Conservation (phyloP, 2,888 invertebrate genomes). For the Melangyna quadrimaculata region DNA sequence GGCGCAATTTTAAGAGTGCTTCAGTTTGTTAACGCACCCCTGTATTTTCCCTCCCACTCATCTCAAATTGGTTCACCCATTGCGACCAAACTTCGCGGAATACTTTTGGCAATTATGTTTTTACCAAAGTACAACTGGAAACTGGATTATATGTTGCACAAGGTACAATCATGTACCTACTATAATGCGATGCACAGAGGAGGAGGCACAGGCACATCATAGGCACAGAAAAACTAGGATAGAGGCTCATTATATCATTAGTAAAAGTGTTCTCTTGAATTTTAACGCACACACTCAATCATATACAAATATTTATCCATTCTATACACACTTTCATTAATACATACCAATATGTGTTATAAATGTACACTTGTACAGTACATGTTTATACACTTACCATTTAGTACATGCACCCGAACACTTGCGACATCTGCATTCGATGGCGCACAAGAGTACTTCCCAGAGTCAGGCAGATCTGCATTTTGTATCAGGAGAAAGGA, state of each 20-base stretch:
- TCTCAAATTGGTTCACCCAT: not conserved
- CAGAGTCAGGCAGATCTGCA: conserved; percentile 88
- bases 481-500: conserved; percentile 90
- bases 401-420: conserved; percentile 90
- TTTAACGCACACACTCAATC: conserved; percentile 3
- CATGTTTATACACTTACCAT: conserved; percentile 84
- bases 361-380: too few species aligned
- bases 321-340: not conserved
- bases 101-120: conserved; percentile 66
- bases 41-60: not conserved
- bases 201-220: not conserved
- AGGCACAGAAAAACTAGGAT: conserved; percentile 1
- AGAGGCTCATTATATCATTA: conserved; percentile 67
- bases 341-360: too few species aligned
- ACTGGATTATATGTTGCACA: conserved; percentile 67
- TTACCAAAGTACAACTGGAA: conserved; percentile 63
- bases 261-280: conserved; percentile 28
- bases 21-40: not conserved
- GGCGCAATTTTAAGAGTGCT: conserved; percentile 20
- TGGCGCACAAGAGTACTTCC: conserved; percentile 90
- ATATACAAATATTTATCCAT: conserved; percentile 15
- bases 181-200: not conserved
- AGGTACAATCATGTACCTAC: conserved; percentile 21
- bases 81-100: conserved; percentile 42
- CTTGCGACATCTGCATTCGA: conserved; percentile 90